Base-by-base conservation (phyloP, 37 sponge, comb jelly and placozoan genomes). In the Theonella swinhoei region DNA sequence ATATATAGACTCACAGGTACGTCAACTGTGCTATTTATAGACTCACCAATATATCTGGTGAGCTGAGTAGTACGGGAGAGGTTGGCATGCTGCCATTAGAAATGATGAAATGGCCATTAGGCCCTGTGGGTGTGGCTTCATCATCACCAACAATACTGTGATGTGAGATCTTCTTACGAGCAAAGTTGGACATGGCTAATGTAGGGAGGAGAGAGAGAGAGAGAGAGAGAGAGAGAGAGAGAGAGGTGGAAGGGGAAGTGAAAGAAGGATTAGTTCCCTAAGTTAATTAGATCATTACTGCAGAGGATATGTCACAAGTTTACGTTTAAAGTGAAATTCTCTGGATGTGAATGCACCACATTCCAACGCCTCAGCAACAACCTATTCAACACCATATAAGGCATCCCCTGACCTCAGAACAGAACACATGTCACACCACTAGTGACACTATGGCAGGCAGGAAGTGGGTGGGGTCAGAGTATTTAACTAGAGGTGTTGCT, bases 151-250 rank as follows among this genome's bases (percentile, higher is more conserved):
- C 33, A 22, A 33, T 4, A 33, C 30, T 33, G 32, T 33, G 34
- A 33, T 68, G 25, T 29, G 30, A 32, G 25, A 68, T 68, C 34
- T 32, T 68, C 69, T 68, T 68, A 28, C 33, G 69, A 28, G 69
- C 69, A 29, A 68, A 68, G 29, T 20, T 23, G 5, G 69, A 68
- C 69, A 68, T 68, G 33, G 20, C 69, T 68, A 3, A 29, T 63
- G 64, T 63, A 63, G 64, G 17, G 11, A 19, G 24, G 64, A 9
- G 64, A 28, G 64, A 63, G 8, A 28, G 64, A 63, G 64, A 28
- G 64, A 63, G 75, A 47, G 60, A 1, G 60, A 11, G 42, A 33
- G 75, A 47, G 59, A 47, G 60, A 47, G 60, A 33, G 75, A 73
- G 35, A 22, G 35, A 72, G 9, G 38, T 25, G 4, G 4, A 29